Evolutionary conservation across 2,888 invertebrate species (phyloP), one percentile per base, ranked within the genome.

Genomic region (Criorhina ranunculi): DNA sequence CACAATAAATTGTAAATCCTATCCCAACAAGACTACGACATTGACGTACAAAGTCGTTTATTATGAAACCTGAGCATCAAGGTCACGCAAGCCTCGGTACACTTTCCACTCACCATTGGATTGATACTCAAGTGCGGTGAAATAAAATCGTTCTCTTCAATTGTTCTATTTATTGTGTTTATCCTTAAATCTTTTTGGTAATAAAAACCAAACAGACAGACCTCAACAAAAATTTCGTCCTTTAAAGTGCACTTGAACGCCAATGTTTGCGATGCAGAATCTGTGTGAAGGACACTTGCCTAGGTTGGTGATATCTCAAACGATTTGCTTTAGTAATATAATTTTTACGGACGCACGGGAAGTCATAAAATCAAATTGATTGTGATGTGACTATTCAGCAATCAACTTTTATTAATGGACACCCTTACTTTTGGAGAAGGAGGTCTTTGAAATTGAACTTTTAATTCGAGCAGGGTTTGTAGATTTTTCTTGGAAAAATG

Each of bases 281-380:
- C 19, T 46, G 17, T 49, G 17, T 33, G 24, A 24, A 46, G 62
- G 31, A 64, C 46, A 46, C 46, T 64, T 19, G 55, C 33, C 55
- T 15, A n/a, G 17, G 17, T 12, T 33, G 46, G 44, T 33, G 35
- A 64, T 64, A 33, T 24, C 46, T 24, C 33, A 11, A 46, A 33
- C 6, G 46, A 17, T 64, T 35, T n/a, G 29, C n/a, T 35, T 64
- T 12, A 35, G 35, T 12, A 35, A 12, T 5, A 49, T 49, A 49
- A 49, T 49, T 49, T 49, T 49, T 9, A 12, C 64, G 9, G 12
- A 19, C 17, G 15, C 24, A 24, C 9, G 35, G 12, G 7, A 33
- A 29, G 46, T 49, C 29, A 19, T 49, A n/a, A 49, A 64, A 49
- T 19, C 6, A 24, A 24, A 62, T 31, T 62, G 12, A 31, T 64